These are phyloP conservation scores for Torymus auratus DNA, from an alignment of 2,888 invertebrate species.

Conservation along the genomic window DNA sequence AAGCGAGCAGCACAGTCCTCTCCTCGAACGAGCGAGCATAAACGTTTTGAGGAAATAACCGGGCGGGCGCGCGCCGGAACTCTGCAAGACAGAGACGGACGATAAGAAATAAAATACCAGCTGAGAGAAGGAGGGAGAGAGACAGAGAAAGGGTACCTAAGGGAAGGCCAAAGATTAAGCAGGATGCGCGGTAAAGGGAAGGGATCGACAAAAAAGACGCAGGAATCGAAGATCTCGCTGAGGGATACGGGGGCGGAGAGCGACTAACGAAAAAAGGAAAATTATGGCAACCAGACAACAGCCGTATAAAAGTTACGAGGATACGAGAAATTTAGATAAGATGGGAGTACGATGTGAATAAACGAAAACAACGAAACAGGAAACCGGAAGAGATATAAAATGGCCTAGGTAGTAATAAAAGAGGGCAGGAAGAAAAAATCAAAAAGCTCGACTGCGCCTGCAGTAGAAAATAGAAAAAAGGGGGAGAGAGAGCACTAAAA, in stretches of 20 bases:
- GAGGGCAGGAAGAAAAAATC: neutral
- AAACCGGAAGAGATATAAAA: slow-evolving; percentile 5
- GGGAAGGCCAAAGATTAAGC: slow-evolving; percentile 42
- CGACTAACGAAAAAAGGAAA: slow-evolving; percentile 12
- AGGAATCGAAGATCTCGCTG: slow-evolving; percentile 36
- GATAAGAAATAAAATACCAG: slow-evolving; percentile 34
- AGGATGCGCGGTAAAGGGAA: neutral
- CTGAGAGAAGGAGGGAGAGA: neutral
- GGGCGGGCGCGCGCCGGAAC: neutral
- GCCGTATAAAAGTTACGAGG: slow-evolving; percentile 26
- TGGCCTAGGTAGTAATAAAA: neutral
- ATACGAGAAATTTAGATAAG: slow-evolving; percentile 43
- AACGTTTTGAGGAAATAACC: slow-evolving; percentile 21
- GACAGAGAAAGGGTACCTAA: slow-evolving; percentile 21
- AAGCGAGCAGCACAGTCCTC: slow-evolving; percentile 10
- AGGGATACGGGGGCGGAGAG: slow-evolving; percentile 2
- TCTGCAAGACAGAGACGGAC: neutral
- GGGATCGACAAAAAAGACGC: neutral
- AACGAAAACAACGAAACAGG: slow-evolving; percentile 5
- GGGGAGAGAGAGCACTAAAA: slow-evolving; percentile 11
- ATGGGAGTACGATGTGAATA: slow-evolving; percentile 15
- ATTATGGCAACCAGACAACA: slow-evolving; percentile 32
- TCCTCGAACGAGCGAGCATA: slow-evolving; percentile 35
- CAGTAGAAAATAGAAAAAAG: neutral
- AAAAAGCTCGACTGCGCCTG: neutral